Percentiles rank a stretch among this genome's conserved stretches.
These are phyloP conservation scores for Tortricodes alternella DNA, from an alignment of 2,888 invertebrate genomes.

Conservation along the genomic window DNA sequence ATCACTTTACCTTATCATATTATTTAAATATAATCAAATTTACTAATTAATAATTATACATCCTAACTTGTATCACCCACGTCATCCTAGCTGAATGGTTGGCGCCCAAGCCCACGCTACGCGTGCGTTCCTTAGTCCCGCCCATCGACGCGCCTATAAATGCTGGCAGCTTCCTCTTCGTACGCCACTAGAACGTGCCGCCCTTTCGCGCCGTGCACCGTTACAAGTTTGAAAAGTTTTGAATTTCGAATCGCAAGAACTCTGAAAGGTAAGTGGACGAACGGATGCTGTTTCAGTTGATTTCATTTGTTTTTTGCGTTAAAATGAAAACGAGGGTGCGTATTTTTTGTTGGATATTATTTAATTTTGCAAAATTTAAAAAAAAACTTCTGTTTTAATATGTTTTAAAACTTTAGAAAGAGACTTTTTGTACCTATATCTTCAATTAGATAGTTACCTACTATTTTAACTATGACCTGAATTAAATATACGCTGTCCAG, in stretches of 20 bases:
- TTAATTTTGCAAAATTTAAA: too few relatives aligned
- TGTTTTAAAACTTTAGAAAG: too few relatives aligned
- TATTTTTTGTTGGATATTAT: too few relatives aligned
- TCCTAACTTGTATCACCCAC: constrained; percentile 8
- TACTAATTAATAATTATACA: too few relatives aligned
- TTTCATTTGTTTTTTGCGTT: too few relatives aligned
- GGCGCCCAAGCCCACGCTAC: constrained; percentile 32
- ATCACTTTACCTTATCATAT: too few relatives aligned
- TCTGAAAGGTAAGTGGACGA: constrained; percentile 29
- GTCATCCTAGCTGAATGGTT: constrained; percentile 1
- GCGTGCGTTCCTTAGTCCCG: constrained; percentile 37
- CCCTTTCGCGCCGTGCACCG: constrained; percentile 32
- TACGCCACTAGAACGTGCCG: constrained; percentile 34
- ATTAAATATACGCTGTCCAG: too few relatives aligned
- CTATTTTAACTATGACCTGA: too few relatives aligned
- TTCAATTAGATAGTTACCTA: too few relatives aligned
- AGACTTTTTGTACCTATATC: too few relatives aligned
- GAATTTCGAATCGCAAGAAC: constrained; percentile 15
- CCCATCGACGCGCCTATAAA: constrained; percentile 36
- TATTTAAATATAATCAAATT: not conserved
- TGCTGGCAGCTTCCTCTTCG: constrained; percentile 30
- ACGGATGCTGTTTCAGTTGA: not conserved
- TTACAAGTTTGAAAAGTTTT: constrained; percentile 33
- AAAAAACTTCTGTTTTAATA: too few relatives aligned
- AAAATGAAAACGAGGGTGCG: too few relatives aligned